These are phyloP conservation scores for Pandion haliaetus DNA, from an alignment of 2,113 vertebrate genomes.

Conservation along the genomic window DNA sequence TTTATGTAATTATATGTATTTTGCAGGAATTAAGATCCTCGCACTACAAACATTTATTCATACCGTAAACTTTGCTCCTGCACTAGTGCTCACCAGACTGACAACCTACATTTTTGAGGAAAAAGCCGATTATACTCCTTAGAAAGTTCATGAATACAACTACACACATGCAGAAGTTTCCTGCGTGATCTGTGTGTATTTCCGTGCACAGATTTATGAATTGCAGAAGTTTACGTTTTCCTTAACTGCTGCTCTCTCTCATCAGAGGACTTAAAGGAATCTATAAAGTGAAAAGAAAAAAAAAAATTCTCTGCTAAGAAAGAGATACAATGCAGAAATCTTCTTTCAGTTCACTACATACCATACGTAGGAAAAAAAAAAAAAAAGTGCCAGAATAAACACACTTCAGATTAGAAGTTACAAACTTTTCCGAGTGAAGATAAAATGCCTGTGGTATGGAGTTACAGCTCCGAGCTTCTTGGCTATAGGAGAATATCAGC, in stretches of 20 bases:
- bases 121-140: neutral
- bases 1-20: neutral
- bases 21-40: neutral
- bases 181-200: neutral
- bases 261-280: neutral
- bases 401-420: neutral
- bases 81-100: neutral
- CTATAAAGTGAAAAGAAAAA: neutral
- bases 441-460: neutral
- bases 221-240: neutral
- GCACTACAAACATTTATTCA: neutral
- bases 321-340: neutral
- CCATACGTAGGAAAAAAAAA: neutral
- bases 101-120: neutral
- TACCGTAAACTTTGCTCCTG: neutral
- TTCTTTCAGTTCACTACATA: neutral
- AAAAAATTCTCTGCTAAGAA: neutral
- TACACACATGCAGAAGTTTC: neutral
- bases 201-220: neutral
- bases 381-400: neutral
- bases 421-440: neutral
- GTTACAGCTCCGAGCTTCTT: neutral
- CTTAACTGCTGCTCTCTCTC: neutral
- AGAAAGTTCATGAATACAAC: neutral
- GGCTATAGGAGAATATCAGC: neutral